Evolutionary conservation across 1,140 invertebrate genomes (phyloP), one percentile per base, ranked within the genome.

Genomic region (Leptopilina boulardi): DNA sequence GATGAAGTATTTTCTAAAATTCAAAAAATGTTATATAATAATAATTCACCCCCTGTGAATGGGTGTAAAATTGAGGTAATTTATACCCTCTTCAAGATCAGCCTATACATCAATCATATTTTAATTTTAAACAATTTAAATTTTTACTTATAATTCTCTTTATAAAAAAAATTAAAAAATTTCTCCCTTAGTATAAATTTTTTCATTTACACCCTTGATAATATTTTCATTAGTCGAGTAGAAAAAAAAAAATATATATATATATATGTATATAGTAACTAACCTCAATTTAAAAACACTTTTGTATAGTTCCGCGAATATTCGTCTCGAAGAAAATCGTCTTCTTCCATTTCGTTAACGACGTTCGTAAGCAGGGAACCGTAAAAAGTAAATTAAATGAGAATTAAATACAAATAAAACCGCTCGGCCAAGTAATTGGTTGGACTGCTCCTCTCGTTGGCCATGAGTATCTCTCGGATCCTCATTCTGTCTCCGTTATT

Each of bases 301-400:
- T 56, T 56, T 56, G 54, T 56, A 56, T 21, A 66, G 59, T 30
- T 26, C 5, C 59, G 59, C 59, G 59, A 66, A 66, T 30, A 26
- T 66, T 26, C 59, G 59, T 66, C 59, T 66, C 3, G 59, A 66
- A 66, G 59, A 30, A n/a, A 66, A 82, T 82, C 59, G 78, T 71
- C 71, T 81, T 76, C 78, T 86, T 84, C 87, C 84, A 86, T 89
- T 89, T 86, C 79, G 85, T 86, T 89, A 88, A 87, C 87, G 76
- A 79, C 51, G 77, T 41, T 66, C 77, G 78, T 82, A 80, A 80
- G 79, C 80, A 81, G 71, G 72, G 74, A 76, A 77, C 85, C 85
- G 86, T 90, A 91, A 90, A 90, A 90, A 89, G 89, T 90, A 91
- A 91, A 90, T 91, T 89, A 91, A 91, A 90, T 89, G 87, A 91